Evolutionary conservation across 1,140 invertebrate species (phyloP), one percentile per base, ranked within the genome.

Genomic region (Apocrypta bakeri): DNA sequence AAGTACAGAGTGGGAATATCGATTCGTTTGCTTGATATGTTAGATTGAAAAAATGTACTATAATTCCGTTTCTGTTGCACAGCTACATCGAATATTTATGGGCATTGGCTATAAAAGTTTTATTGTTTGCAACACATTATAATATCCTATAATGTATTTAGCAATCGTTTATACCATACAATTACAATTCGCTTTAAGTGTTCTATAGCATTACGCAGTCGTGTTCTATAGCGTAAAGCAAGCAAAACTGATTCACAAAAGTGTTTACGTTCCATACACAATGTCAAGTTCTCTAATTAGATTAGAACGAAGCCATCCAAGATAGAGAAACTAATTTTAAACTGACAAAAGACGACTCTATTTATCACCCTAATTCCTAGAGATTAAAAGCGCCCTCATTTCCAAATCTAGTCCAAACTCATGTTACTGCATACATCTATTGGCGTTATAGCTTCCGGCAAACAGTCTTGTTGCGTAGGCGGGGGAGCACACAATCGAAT

Each of bases 281-380:
- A 9, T 56, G 0, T 12, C 56, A 17, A 48, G 25, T 33, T 37
- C 14, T 81, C 25, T 81, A 81, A 81, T 66, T 81, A 56, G 69
- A 81, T 81, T 68, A 68, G 56, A 31, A n/a, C 2, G 79, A 81
- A 76, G 25, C 61, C 72, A 56, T 69, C 25, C 27, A 76, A 81
- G 80, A 56, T 9, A 31, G 24, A 75, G 72, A 40, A 48, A 76
- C 37, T 81, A 68, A 81, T 69, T 81, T 75, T 75, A 81, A 75
- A 76, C 72, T 81, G 66, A 82, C 74, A 76, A 77, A 82, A 82
- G 72, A 77, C 68, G 29, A 76, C 64, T 77, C 37, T 63, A 73
- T 78, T 78, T 25, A 77, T 73, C 81, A 81, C 27, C 81, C 75
- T 84, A 86, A 81, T 81, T 56, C 29, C 17, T 56, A 17, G 0